Evolutionary conservation across 37 sponge, comb jelly and placozoan genomes (phyloP), one percentile per base, ranked within the genome.

Genomic region (Eunapius fragilis): DNA sequence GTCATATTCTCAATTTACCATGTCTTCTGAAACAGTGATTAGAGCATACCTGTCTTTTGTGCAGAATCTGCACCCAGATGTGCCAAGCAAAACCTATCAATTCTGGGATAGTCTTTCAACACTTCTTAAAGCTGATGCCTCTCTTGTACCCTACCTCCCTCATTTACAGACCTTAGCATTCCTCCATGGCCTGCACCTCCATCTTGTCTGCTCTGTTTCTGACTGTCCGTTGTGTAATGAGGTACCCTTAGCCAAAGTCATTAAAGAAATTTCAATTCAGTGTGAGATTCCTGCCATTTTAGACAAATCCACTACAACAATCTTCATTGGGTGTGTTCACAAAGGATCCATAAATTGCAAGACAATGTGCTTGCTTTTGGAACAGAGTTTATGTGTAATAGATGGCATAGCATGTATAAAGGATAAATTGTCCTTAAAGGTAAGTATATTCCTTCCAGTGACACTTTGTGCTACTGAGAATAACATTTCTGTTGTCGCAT

Each of bases 201-300:
- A 78, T 48, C 45, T 78, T 28, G 45, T n/a, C 19, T 38, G 5
- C 24, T 12, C 79, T 25, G 25, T 2, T 6, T 23, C 47, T 14
- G 41, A 35, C 79, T 78, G 79, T 38, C 79, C 79, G 5, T 3
- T 78, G 25, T 78, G 79, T 78, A 23, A 25, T 38, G 22, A 78
- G 48, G 28, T 41, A 37, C 48, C 79, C 4, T 2, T 47, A 7
- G 17, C 47, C 5, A 11, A 37, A 41, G 23, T 23, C 3, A 36
- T 78, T 50, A 78, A 26, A 2, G 50, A 78, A 37, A 45, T n/a
- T 25, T 37, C 41, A 3, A 32, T 78, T 6, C 9, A 35, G 27
- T 35, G 36, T 41, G 26, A 2, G 3, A 24, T 28, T 78, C 79
- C 19, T 78, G 6, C 72, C 10, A 4, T 10, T 9, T 6, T 13